Base-by-base conservation (phyloP, 1,140 invertebrate genomes). In the Matsumurasca onukii region DNA sequence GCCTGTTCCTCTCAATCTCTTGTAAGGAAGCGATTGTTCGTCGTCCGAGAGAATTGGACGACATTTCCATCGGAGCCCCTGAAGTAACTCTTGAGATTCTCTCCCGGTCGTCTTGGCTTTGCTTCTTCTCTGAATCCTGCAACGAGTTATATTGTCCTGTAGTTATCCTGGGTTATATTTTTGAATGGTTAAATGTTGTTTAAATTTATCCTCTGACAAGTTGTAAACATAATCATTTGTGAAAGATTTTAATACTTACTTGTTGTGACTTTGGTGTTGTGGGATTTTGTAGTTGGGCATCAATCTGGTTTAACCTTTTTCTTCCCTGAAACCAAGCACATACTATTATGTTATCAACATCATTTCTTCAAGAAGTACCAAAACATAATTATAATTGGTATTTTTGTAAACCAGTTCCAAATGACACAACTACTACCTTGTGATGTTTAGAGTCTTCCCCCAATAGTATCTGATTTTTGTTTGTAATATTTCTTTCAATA, bases 1-100 rank as follows among this genome's bases (percentile, higher is more conserved):
- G 89, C 52, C 93, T 82, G 79, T 93, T 94, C 77, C 90, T 86
- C 79, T 96, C 93, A 68, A 96, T 93, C 82, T 95, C 93, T 79
- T 90, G 89, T 31, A 96, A 82, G 72, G 92, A 95, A 71, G 93
- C 92, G 62, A 94, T 86, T n/a, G 93, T 93, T 75, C 92, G 89
- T 71, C 88, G 87, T 22, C 92, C 91, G 49, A 92, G 81, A 31
- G 88, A 88, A 49, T 74, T 75, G 3, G 66, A 67, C 69, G 81
- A 79, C 0, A 81, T 79, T 66, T 91, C 82, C 55, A 92, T 87
- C 12, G 91, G 91, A 20, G 91, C 89, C 76, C 89, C 88, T n/a
- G 86, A 88, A 17, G 91, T 92, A 51, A 94, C 89, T 78, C 90
- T 90, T 15, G 91, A 92, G 76, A 94, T 95, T 74, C 91, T 85